phyloP scores from a whole-genome alignment of 2,888 invertebrate species.

The Cheilosia impressa region DNA sequence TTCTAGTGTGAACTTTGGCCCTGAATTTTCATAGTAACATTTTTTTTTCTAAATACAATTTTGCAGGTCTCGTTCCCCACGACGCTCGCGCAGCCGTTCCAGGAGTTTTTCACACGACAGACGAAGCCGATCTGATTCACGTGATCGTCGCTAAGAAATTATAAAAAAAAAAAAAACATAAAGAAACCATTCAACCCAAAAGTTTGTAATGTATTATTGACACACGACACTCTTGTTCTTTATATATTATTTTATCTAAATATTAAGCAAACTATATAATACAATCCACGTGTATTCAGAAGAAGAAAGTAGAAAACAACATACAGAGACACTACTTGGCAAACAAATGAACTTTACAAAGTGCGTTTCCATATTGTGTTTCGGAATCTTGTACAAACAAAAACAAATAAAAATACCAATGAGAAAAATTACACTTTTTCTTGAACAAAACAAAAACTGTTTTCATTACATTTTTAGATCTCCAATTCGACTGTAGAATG shows the following conservation, averaged over 20 bases:
- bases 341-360: conserved; percentile 16
- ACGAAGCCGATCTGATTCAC: conserved; percentile 85
- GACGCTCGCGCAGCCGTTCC: conserved; percentile 84
- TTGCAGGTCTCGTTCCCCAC: conserved; percentile 82
- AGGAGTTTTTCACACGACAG: conserved; percentile 85
- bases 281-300: conserved; percentile 39
- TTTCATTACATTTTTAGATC: conserved; percentile 8
- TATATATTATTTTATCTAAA: conserved; percentile 65
- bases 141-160: conserved; percentile 85
- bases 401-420: conserved; percentile 3
- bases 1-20: conserved; percentile 17
- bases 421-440: conserved; percentile 43
- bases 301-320: conserved; percentile 12
- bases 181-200: conserved; percentile 22
- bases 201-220: conserved; percentile 22
- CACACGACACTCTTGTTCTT: conserved; percentile 38
- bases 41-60: conserved; percentile 33
- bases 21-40: conserved; percentile 14
- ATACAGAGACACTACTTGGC: conserved; percentile 13
- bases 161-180: background rate
- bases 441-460: conserved; percentile 12
- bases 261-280: conserved; percentile 36
- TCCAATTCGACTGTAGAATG: conserved; percentile 21
- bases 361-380: conserved; percentile 49
- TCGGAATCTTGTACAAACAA: conserved; percentile 62